Evolutionary conservation across 2,113 vertebrate species (phyloP), one percentile per base, ranked within the genome.

Genomic region (Mirounga angustirostris): DNA sequence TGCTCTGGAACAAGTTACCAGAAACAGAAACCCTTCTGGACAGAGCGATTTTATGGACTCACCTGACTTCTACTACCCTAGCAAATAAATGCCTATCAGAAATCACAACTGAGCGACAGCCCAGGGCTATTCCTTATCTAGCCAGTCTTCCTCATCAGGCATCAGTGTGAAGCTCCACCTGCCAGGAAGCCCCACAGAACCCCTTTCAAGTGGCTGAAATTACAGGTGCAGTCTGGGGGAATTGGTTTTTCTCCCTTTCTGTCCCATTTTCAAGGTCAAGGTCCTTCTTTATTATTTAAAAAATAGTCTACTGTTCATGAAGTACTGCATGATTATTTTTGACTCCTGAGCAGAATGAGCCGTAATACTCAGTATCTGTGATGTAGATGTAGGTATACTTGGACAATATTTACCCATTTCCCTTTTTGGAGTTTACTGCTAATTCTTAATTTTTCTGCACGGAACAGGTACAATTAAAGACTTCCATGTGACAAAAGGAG

Each of bases 191-290:
- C 52, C 76, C 94, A 96, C 9, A 96, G 73, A 69, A 90, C 89
- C 65, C 74, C 85, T 43, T 97, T 95, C 93, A 95, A 84, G 50
- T 97, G 88, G 90, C 9, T 94, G 63, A 86, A 97, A 96, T 80
- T 61, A 87, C 40, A 56, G 73, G 30, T 18, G 4, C 82, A 71
- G 36, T 63, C 33, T 79, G 28, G 40, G 43, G 61, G 4, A 78
- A 76, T 54, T 7, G 26, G 7, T 43, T 78, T 88, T 79, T 82
- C 81, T 74, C 36, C 36, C 43, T n/a, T 87, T 76, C 21, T 89
- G 86, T 50, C 30, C 58, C 40, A 52, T 74, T 30, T 63, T 56
- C 58, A 87, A 94, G 50, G n/a, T 67, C 50, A 82, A 74, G 61
- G 63, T n/a, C 18, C 36, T 36, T 59, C 52, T 36, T 67, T 54